Percentiles rank a stretch among this genome's conserved stretches.
Evolutionary conservation across 2,888 invertebrate species (phyloP).

Genomic region (Phalera bucephala): DNA sequence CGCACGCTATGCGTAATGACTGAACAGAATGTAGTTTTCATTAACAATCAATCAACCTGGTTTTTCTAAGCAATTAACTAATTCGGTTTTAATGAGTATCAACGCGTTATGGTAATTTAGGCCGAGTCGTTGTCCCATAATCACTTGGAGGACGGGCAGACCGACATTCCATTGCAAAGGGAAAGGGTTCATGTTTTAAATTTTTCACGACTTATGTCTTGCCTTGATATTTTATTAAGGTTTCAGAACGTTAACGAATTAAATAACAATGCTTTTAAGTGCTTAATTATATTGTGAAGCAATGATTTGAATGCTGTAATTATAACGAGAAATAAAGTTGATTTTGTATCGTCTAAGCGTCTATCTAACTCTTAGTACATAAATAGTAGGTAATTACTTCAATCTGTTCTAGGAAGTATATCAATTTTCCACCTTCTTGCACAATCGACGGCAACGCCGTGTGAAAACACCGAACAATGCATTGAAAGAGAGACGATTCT

Average conservation of each 20-base stretch:
- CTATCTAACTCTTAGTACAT: no score
- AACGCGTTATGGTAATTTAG: conserved; percentile 59
- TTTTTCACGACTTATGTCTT: conserved; percentile 14
- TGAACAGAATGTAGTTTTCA: conserved; percentile 22
- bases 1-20: conserved; percentile 1
- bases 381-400: no score
- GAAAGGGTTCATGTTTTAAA: conserved; percentile 21
- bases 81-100: conserved; percentile 60
- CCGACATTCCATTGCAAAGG: conserved; percentile 39
- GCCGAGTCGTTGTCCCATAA: conserved; percentile 65
- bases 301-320: no score
- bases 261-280: no score
- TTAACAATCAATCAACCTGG: conserved; percentile 18
- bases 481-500: conserved; percentile 56
- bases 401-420: conserved; percentile 2
- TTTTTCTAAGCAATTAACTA: conserved; percentile 52
- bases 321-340: no score
- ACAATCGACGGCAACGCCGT: conserved; percentile 52
- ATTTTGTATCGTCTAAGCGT: no score
- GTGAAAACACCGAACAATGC: conserved; percentile 68
- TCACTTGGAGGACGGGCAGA: conserved; percentile 67
- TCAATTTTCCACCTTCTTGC: conserved; percentile 22
- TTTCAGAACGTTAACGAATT: background rate
- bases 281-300: no score
- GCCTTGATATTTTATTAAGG: background rate